Evolutionary conservation across 1,140 invertebrate species (phyloP), one percentile per base, ranked within the genome.

Genomic region (Drosophila seguyi): DNA sequence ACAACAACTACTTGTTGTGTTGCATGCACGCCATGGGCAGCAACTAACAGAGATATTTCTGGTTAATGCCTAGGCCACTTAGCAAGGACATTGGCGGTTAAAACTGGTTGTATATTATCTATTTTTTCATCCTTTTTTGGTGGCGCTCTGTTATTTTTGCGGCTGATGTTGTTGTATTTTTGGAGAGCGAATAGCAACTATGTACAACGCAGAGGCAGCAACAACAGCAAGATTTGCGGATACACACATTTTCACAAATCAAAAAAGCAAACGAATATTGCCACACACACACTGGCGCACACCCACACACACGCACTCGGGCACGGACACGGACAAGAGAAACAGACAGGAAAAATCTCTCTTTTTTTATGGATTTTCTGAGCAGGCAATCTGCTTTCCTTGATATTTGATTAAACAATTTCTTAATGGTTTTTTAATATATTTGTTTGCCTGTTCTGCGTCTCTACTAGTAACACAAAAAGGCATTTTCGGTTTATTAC

Each of bases 211-310:
- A 84, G 53, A 55, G 62, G 44, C 66, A 79, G 52, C 67, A 79
- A 72, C 71, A 71, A 83, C 71, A 74, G 66, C 57, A 75, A 78
- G 65, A 85, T 90, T 88, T 68, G 81, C 78, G 78, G 78, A 88
- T 90, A 88, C 85, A 88, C 85, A 88, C 85, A 90, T 90, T 90
- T 88, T 90, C 85, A 88, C 81, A 88, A 88, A 88, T 88, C 85
- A 88, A 88, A 84, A 87, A 90, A 88, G 80, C 79, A 88, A 88
- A 88, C 76, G 80, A 88, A 80, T 75, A 63, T 83, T 76, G 44
- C 44, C 56, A 76, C 67, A 77, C 66, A 77, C 66, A 88, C 63
- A 50, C 63, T 58, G 36, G 14, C 47, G 22, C 47, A 50, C 57
- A 68, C 34, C 22, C 68, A 71, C 48, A 59, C 52, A 66, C 36